Base-by-base conservation (phyloP, 2,797 vertebrate genomes). In the Sebastes paucispinis region DNA sequence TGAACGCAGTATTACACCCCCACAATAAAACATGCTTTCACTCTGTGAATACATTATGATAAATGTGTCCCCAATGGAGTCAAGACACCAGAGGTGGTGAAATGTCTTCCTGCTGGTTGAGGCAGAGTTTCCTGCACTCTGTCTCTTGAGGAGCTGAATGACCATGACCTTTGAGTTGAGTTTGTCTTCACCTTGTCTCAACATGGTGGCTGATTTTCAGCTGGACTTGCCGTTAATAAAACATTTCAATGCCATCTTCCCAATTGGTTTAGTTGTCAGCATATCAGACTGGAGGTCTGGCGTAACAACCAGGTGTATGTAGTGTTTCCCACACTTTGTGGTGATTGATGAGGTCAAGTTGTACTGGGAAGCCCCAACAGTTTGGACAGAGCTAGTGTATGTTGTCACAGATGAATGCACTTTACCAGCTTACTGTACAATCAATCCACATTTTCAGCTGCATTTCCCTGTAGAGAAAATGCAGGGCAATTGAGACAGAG, bases 31-130 rank as follows among this genome's bases (percentile, higher is more conserved):
- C 62, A 14, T 43, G 22, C 29, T 13, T 5, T 27, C 32, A 24
- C 63, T 52, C 1, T 13, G 2, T 52, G 39, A 63, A 47, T 50
- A 4, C 36, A 31, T 20, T 14, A 4, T n/a, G 50, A 32, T 73
- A 11, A 20, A 59, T 25, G 1, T 54, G 54, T 52, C 60, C 34
- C 43, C 11, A 1, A 5, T 62, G 72, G 60, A 47, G 68, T 34
- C 24, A 3, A 18, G 50, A 75, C 24, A 43, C 22, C 14, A 24
- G 34, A 73, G 71, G 57, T 69, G 67, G 25, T 79, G 65, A 87
- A 68, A 69, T 20, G 27, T 31, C 69, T 81, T 63, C 68, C 79
- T 73, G 70, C 25, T 8, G 24, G 20, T 16, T n/a, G 74, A 39
- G 55, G 27, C 16, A 66, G 12, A 36, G 59, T 50, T 77, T 79